Evolutionary conservation across 2,888 invertebrate species (phyloP), one percentile per base, ranked within the genome.

Genomic region (Latrodectus elegans): DNA sequence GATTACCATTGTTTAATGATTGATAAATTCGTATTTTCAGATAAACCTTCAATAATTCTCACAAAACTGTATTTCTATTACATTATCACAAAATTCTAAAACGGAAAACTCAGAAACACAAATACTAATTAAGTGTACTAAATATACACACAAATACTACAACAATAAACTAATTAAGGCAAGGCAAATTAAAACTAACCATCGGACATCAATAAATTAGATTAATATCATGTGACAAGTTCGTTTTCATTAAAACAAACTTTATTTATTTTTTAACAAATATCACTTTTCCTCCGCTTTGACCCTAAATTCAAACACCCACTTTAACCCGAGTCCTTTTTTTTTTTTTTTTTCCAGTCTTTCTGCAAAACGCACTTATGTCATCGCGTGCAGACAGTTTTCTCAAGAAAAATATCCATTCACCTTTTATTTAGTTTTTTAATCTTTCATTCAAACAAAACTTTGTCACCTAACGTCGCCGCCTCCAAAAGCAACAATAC

Each of bases 401-500:
- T 60, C 60, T 60, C 60, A 12, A 10, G 14, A n/a, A 60, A n/a
- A 60, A 60, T 60, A 60, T n/a, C n/a, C 60, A 60, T 60, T n/a
- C 60, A 60, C 60, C 60, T 15, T 15, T n/a, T n/a, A 60, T 60
- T 60, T n/a, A 60, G 14, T 10, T 60, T 60, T 60, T 60, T 60
- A 15, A 14, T 15, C 3, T 55, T 15, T 55, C 11, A 12, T 15
- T 60, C n/a, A 12, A 10, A 60, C 12, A 12, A 60, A 60, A 60
- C 60, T 15, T 60, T 60, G 60, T 60, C 60, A 60, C n/a, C 60
- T n/a, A 15, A n/a, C 60, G n/a, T 15, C 60, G 8, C 60, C 60
- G 60, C 60, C 60, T 60, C 60, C 60, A 60, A 60, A 60, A 60
- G 60, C 60, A 60, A 60, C 60, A 60, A 60, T 15, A 60, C 60